Evolutionary conservation across 2,113 vertebrate species (phyloP).

Genomic region (Syngnathus floridae): DNA sequence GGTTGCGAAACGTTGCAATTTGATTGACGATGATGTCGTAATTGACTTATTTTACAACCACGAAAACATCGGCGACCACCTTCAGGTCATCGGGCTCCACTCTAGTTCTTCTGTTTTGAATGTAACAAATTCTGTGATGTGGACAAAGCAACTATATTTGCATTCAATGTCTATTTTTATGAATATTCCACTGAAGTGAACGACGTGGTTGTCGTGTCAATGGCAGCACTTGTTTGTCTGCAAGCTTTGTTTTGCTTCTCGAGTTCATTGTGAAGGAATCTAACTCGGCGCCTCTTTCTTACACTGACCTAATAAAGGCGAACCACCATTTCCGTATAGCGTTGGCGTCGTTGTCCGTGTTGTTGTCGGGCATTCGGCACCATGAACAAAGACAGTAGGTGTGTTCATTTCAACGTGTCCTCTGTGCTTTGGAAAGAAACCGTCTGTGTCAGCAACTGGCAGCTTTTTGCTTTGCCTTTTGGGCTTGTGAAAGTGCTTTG

Average conservation of each 20-base stretch:
- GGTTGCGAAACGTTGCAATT: not conserved
- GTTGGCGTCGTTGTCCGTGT: not conserved
- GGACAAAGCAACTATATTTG: slow-evolving; percentile 33
- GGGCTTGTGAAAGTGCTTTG: slow-evolving; percentile 15
- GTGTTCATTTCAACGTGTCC: not conserved
- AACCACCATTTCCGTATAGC: not conserved
- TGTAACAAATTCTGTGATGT: slow-evolving; percentile 50
- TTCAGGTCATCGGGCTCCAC: no score
- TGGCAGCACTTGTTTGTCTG: no score
- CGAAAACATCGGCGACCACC: not conserved
- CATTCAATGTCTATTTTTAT: slow-evolving; percentile 35
- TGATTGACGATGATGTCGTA: not conserved
- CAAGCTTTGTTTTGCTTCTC: not conserved
- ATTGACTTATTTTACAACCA: not conserved
- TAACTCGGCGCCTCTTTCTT: not conserved
- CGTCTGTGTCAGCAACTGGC: slow-evolving; percentile 18
- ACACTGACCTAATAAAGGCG: slow-evolving; percentile 6
- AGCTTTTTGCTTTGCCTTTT: not conserved
- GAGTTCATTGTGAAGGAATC: slow-evolving; percentile 3
- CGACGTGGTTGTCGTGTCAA: slow-evolving; percentile 14
- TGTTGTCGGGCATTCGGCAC: not conserved
- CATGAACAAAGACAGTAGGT: not conserved
- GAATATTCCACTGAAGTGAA: slow-evolving; percentile 40
- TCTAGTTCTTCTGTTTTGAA: slow-evolving; percentile 57
- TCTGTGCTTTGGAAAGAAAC: not conserved